phyloP scores from a whole-genome alignment of 1,140 invertebrate species.

The Eubasilissa regina region DNA sequence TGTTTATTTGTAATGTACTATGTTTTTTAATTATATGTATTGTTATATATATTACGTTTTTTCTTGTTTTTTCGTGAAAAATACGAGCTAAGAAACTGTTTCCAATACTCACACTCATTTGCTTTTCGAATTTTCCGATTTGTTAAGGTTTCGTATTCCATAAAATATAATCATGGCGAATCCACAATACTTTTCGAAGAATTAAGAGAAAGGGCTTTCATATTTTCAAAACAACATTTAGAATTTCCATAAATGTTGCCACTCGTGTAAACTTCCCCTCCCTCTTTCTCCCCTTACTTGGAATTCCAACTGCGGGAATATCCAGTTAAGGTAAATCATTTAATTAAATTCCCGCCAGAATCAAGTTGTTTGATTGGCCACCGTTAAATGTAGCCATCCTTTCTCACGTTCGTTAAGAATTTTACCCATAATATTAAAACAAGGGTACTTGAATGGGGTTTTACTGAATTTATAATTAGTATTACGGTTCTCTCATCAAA shows the following conservation, averaged over 20 bases:
- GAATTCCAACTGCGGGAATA: background rate
- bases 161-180: too few species aligned
- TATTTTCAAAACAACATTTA: background rate
- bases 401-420: slow-evolving; percentile 18
- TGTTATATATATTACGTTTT: too few species aligned
- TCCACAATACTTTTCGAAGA: too few species aligned
- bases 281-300: background rate
- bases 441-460: slow-evolving; percentile 2
- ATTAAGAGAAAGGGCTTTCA: background rate
- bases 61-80: too few species aligned
- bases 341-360: slow-evolving; percentile 31
- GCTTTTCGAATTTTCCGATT: too few species aligned
- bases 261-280: slow-evolving; percentile 12
- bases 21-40: too few species aligned
- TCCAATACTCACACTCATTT: too few species aligned
- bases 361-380: slow-evolving; percentile 35
- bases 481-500: background rate
- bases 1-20: too few species aligned
- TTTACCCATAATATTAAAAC: background rate
- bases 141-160: too few species aligned
- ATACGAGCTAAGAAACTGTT: too few species aligned
- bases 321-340: slow-evolving; percentile 24
- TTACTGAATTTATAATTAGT: background rate
- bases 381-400: slow-evolving; percentile 7
- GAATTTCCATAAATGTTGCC: slow-evolving; percentile 15